phyloP scores from a whole-genome alignment of 2,797 vertebrate genomes.

The Aphelocoma californica region DNA sequence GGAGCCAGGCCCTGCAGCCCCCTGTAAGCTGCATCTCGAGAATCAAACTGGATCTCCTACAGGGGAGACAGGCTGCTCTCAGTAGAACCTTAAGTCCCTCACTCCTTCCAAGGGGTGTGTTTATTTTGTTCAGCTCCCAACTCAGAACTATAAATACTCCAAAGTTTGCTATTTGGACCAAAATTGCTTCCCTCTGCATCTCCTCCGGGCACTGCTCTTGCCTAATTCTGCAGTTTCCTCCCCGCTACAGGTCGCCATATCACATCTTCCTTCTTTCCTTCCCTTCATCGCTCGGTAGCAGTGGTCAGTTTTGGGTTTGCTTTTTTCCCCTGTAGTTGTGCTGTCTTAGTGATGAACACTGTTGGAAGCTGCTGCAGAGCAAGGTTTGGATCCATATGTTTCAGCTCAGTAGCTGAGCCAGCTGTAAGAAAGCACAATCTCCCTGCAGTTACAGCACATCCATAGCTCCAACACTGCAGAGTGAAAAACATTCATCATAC shows the following conservation, averaged over 20 bases:
- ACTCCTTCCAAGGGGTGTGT: background rate
- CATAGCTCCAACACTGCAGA: background rate
- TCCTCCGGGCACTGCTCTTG: background rate
- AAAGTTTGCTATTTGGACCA: background rate
- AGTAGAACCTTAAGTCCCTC: background rate
- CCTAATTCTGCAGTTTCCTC: background rate
- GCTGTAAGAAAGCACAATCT: background rate
- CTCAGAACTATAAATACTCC: background rate
- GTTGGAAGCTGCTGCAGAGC: constrained; percentile 14
- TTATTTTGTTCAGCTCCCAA: background rate
- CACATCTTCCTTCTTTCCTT: background rate
- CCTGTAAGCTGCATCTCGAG: background rate
- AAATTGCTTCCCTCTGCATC: background rate
- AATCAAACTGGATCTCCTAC: background rate
- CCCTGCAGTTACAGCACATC: constrained; percentile 7
- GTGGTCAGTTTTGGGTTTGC: background rate
- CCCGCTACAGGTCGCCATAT: background rate
- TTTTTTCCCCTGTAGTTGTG: background rate
- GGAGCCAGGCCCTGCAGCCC: background rate
- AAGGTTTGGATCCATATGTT: constrained; percentile 4
- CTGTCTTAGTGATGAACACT: background rate
- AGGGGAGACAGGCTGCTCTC: background rate
- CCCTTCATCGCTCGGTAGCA: background rate
- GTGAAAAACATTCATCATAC: constrained; percentile 23
- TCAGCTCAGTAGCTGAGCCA: background rate